These are phyloP conservation scores for Apolygus lucorum DNA, from an alignment of 1,140 invertebrate species.

Conservation along the genomic window DNA sequence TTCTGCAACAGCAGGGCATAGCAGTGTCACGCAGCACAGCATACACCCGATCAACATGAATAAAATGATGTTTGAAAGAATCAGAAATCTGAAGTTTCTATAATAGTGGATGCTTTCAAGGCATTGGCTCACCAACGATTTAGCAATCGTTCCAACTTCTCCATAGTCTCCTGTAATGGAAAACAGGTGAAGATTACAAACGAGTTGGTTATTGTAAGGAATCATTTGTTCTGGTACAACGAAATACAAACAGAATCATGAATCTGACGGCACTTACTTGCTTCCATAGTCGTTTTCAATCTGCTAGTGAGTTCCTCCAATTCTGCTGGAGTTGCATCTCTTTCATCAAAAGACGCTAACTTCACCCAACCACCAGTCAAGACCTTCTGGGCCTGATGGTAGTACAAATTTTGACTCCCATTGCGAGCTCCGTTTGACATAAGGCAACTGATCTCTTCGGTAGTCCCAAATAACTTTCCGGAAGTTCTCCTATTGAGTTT, in stretches of 20 bases:
- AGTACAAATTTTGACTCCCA: neutral
- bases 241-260: too few species aligned
- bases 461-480: neutral
- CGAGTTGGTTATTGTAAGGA: too few species aligned
- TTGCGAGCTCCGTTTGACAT: neutral
- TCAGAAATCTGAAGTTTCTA: neutral
- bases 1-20: neutral
- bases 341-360: too few species aligned
- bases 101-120: neutral
- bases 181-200: too few species aligned
- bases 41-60: neutral
- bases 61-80: neutral
- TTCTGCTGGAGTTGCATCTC: too few species aligned
- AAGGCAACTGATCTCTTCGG: neutral
- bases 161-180: neutral
- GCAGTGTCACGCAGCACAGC: neutral
- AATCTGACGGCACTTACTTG: too few species aligned
- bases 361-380: neutral
- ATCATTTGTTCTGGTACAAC: too few species aligned
- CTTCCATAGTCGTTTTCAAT: too few species aligned
- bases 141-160: neutral
- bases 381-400: neutral
- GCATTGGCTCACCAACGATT: neutral
- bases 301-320: too few species aligned
- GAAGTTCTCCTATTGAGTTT: neutral